Evolutionary conservation across 1,140 invertebrate species (phyloP).

Genomic region (Calosoma granatense): DNA sequence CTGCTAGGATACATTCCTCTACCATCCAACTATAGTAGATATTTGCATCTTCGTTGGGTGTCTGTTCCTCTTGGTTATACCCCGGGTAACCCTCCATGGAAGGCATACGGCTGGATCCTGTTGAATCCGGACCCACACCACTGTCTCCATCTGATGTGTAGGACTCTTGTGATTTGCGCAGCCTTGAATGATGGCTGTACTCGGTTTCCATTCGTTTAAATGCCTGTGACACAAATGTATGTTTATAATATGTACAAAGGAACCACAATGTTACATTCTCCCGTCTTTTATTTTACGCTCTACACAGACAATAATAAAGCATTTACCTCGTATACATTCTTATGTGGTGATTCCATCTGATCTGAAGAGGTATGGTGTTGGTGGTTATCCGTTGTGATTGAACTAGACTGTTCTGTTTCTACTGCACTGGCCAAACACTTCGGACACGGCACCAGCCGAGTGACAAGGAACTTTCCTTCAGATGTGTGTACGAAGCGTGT

Average conservation of each 20-base stretch:
- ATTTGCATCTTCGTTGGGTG: constrained; percentile 15
- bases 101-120: constrained; percentile 63
- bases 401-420: constrained; percentile 22
- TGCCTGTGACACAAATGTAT: constrained; percentile 14
- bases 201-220: constrained; percentile 27
- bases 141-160: constrained; percentile 67
- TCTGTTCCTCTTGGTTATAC: constrained; percentile 22
- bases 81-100: constrained; percentile 66
- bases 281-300: too few species aligned
- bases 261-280: too few species aligned
- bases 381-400: constrained; percentile 9
- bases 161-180: constrained; percentile 58
- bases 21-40: constrained; percentile 69
- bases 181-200: constrained; percentile 22
- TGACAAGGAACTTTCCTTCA: constrained; percentile 90
- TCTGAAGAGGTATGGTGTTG: constrained; percentile 13
- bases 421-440: constrained; percentile 51
- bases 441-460: constrained; percentile 87
- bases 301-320: too few species aligned
- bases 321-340: constrained; percentile 21
- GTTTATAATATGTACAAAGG: too few species aligned
- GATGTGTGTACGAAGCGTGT: constrained; percentile 96
- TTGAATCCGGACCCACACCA: constrained; percentile 63
- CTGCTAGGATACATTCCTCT: constrained; percentile 89
- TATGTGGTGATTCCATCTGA: constrained; percentile 10